Conservation (phyloP, 2,797 vertebrate species). For the Poeciliopsis turneri region DNA sequence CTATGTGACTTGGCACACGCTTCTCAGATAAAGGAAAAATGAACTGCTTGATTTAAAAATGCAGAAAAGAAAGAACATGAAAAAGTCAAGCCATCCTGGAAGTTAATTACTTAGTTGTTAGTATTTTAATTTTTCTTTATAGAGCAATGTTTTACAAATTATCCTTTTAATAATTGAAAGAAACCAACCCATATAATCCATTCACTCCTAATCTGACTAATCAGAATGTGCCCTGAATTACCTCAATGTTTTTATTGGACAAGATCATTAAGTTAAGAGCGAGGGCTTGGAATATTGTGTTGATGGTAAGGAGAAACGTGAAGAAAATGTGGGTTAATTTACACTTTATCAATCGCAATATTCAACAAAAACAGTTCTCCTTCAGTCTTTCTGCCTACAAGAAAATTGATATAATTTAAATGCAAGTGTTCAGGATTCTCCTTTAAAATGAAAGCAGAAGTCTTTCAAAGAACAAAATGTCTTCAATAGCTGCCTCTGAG, state of each 20-base stretch:
- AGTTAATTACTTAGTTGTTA: background rate
- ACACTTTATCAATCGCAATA: background rate
- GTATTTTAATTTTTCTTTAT: background rate
- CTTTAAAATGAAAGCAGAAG: background rate
- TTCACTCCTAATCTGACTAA: background rate
- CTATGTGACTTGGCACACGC: slow-evolving; percentile 23
- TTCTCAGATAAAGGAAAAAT: slow-evolving; percentile 25
- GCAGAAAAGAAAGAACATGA: background rate
- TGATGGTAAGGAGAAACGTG: background rate
- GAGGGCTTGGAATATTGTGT: background rate
- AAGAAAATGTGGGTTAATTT: background rate
- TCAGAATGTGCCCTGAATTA: background rate
- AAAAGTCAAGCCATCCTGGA: background rate
- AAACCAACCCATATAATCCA: background rate
- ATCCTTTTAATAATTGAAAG: background rate
- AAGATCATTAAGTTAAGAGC: background rate
- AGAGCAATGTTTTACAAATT: background rate
- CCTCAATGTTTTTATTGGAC: background rate
- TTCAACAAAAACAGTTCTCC: background rate
- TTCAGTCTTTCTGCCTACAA: background rate
- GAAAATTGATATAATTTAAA: background rate
- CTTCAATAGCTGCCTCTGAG: background rate
- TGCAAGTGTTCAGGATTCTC: background rate
- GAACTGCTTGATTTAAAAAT: slow-evolving; percentile 25
- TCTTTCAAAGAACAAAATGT: background rate